Evolutionary conservation across 2,888 invertebrate genomes (phyloP).

Genomic region (Acleris literana): DNA sequence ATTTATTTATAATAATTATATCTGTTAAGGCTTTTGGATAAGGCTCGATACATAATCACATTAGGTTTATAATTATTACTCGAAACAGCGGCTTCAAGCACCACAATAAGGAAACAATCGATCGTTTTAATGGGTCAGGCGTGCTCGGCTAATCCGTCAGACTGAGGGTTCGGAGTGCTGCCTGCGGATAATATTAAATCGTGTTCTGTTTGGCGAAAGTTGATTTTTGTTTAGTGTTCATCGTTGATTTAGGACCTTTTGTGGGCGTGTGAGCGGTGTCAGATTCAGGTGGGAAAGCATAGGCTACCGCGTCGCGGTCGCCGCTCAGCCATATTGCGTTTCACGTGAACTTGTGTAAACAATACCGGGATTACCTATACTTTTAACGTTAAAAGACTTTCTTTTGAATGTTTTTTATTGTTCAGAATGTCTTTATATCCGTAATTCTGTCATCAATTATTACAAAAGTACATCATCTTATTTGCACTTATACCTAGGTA

Average conservation of each 20-base stretch:
- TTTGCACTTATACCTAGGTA: no score
- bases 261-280: constrained; percentile 64
- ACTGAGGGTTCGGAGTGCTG: constrained; percentile 59
- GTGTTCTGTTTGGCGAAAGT: constrained; percentile 60
- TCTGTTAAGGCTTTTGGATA: constrained; percentile 11
- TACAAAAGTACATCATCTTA: no score
- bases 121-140: constrained; percentile 83
- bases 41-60: constrained; percentile 43
- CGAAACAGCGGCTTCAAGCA: constrained; percentile 59
- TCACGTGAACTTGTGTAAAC: constrained; percentile 72
- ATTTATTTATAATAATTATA: background rate
- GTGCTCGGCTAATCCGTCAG: constrained; percentile 77
- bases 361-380: constrained; percentile 59
- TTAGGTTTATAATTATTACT: constrained; percentile 65
- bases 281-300: constrained; percentile 82
- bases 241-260: constrained; percentile 60
- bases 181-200: constrained; percentile 62
- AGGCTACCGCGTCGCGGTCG: constrained; percentile 80
- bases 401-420: constrained; percentile 44
- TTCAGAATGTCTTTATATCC: background rate
- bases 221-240: constrained; percentile 51
- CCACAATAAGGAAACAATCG: constrained; percentile 82
- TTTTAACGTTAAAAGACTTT: constrained; percentile 53
- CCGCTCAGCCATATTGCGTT: constrained; percentile 75
- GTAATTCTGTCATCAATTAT: no score